Evolutionary conservation across 2,888 invertebrate species (phyloP).

Genomic region (Catocala fraxini): DNA sequence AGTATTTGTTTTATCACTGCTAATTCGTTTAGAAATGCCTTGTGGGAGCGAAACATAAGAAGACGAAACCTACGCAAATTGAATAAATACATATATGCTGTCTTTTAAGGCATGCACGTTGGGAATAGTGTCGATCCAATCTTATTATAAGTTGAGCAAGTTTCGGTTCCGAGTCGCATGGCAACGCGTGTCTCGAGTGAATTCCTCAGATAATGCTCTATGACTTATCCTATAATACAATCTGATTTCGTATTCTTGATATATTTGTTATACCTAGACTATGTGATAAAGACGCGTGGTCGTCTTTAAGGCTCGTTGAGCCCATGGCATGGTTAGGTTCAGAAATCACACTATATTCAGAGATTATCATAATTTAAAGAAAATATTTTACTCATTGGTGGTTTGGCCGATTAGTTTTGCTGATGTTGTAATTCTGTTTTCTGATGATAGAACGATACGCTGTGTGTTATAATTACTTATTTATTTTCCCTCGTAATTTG

Average conservation of each 20-base stretch:
- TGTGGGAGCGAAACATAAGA: conserved; percentile 20
- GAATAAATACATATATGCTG: conserved; percentile 32
- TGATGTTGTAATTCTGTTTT: too few species aligned
- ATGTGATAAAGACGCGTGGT: too few species aligned
- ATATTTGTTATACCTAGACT: conserved; percentile 4
- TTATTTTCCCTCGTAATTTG: too few species aligned
- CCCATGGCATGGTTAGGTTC: too few species aligned
- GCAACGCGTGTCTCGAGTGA: conserved; percentile 51
- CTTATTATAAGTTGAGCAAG: conserved; percentile 63
- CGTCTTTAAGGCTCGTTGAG: too few species aligned
- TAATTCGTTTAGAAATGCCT: not conserved
- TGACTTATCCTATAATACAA: conserved; percentile 46
- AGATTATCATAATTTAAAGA: too few species aligned
- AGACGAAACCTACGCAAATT: conserved; percentile 28
- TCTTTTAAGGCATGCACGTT: conserved; percentile 37
- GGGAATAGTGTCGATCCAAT: conserved; percentile 56
- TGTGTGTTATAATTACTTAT: too few species aligned
- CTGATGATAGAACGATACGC: too few species aligned
- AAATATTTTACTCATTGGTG: too few species aligned
- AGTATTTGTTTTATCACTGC: conserved; percentile 1
- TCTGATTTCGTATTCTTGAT: conserved; percentile 22
- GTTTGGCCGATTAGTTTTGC: too few species aligned
- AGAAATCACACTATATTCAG: too few species aligned
- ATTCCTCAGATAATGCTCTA: conserved; percentile 51
- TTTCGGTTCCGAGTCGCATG: conserved; percentile 51